These are phyloP conservation scores for Polylopha cassiicola DNA, from an alignment of 2,888 invertebrate genomes.

Conservation along the genomic window DNA sequence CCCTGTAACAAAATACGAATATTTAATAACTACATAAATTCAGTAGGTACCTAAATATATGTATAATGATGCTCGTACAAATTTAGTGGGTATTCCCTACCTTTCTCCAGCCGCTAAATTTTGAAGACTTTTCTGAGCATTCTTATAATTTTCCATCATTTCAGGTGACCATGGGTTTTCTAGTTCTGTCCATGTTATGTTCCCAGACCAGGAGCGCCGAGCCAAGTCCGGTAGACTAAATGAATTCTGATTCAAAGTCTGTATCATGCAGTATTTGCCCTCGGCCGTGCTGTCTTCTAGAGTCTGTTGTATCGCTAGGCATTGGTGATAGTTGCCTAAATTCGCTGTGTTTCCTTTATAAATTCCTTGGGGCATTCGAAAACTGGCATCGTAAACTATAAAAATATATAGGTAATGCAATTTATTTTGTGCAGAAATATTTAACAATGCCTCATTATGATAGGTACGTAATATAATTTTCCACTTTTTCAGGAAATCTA, in stretches of 20 bases:
- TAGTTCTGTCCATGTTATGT: constrained; percentile 1
- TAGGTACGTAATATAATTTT: too few species aligned
- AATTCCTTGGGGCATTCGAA: constrained; percentile 29
- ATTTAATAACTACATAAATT: too few species aligned
- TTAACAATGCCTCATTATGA: too few species aligned
- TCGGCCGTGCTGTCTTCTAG: constrained; percentile 15
- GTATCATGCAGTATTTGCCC: constrained; percentile 27
- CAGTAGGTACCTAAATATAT: too few species aligned
- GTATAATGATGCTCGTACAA: too few species aligned
- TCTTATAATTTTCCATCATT: not conserved
- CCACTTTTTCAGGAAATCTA: too few species aligned
- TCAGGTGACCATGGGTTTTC: not conserved
- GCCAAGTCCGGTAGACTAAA: not conserved
- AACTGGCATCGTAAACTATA: constrained; percentile 22
- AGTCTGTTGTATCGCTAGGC: constrained; percentile 22
- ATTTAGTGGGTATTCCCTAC: not conserved
- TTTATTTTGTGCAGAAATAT: too few species aligned
- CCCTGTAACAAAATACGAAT: not conserved
- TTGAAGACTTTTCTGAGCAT: not conserved
- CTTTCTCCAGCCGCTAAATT: not conserved
- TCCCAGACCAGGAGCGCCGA: not conserved
- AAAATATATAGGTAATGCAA: too few species aligned
- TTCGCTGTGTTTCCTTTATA: constrained; percentile 22
- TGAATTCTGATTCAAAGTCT: not conserved
- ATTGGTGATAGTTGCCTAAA: constrained; percentile 29